Base-by-base conservation (phyloP, 2,797 vertebrate species). In the Aplochiton taeniatus region DNA sequence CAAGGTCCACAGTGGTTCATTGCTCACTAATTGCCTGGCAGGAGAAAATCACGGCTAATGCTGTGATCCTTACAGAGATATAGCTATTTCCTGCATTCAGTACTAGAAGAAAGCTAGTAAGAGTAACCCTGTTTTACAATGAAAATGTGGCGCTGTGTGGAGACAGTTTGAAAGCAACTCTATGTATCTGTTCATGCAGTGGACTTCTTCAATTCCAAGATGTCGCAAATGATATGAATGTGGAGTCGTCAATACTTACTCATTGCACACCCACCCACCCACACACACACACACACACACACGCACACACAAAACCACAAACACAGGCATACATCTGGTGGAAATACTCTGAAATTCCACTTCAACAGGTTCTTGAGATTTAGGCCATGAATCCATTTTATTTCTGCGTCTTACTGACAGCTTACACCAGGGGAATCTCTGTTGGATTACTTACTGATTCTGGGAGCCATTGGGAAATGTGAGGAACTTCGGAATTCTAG, bases 391-490 rank as follows among this genome's bases (percentile, higher is more conserved):
- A 72, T 81, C 58, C 68, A n/a, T 71, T 42, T 0, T 0, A 20
- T 74, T 63, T 66, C 50, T 73, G 56, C 9, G 51, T 72, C 53
- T 79, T 44, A 61, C 61, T 64, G 74, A 73, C 70, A 64, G 41
- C 11, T 62, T 63, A 60, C 63, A 74, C 73, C 47, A 0, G 16
- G 66, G 52, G 66, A 73, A 49, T 46, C 18, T 67, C 55, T 65
- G 54, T 66, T 44, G 68, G 57, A 81, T 70, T 63, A 82, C 42
- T 83, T 66, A 49, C 20, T 58, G 53, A 76, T 72, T 83, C 63
- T 80, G 54, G 73, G 59, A 72, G 47, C 6, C 20, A 63, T 82
- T 81, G 66, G 20, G 59, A 49, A 72, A 77, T 65, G 44, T 62
- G 44, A 58, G 52, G 59, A 70, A 76, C 77, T 72, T 69, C 58